Evolutionary conservation across 2,113 vertebrate species (phyloP).

Genomic region (Peromyscus polionotus): DNA sequence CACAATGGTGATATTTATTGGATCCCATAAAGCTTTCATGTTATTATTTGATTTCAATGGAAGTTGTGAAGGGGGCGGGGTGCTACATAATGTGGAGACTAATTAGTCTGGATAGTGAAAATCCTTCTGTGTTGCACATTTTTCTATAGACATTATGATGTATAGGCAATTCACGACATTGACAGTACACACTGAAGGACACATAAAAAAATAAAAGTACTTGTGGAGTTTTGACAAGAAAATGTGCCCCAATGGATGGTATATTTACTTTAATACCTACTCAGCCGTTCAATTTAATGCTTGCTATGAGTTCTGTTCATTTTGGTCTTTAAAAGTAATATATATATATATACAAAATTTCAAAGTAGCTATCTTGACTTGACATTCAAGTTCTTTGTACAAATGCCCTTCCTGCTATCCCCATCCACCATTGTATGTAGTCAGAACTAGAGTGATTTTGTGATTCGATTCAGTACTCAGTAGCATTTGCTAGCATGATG

Average conservation of each 20-base stretch:
- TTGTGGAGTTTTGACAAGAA: not conserved
- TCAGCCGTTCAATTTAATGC: not conserved
- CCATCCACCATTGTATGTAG: not conserved
- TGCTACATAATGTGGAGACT: not conserved
- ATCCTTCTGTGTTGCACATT: not conserved
- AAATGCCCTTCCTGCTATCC: not conserved
- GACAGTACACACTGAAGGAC: not conserved
- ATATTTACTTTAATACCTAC: not conserved
- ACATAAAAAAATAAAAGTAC: not conserved
- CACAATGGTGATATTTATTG: not conserved
- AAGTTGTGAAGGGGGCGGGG: not conserved
- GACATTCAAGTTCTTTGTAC: not conserved
- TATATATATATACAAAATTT: not conserved
- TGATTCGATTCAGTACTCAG: not conserved
- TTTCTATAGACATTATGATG: not conserved
- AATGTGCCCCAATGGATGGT: not conserved
- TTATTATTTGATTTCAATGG: slow-evolving; percentile 19
- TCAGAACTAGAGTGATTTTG: not conserved
- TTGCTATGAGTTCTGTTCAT: not conserved
- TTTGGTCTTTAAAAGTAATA: slow-evolving; percentile 13
- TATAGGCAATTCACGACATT: not conserved
- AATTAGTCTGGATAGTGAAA: not conserved
- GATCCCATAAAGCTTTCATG: not conserved
- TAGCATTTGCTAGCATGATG: not conserved
- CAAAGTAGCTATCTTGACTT: not conserved